These are phyloP conservation scores for Nycticebus coucang DNA, from an alignment of 2,113 vertebrate genomes.

Conservation along the genomic window DNA sequence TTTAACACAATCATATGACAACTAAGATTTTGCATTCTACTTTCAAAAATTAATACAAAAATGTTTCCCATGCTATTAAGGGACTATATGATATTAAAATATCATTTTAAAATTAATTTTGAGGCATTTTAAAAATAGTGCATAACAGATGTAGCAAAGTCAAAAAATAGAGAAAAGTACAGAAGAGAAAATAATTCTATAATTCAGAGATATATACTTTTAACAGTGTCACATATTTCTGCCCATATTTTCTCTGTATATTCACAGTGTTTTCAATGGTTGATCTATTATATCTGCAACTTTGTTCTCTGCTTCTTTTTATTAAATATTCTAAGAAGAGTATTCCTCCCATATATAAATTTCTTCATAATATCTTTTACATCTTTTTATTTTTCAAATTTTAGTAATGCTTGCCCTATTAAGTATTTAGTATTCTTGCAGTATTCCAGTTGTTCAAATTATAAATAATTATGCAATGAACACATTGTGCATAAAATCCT, in stretches of 20 bases:
- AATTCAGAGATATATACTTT: not conserved
- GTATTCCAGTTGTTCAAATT: not conserved
- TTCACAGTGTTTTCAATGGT: not conserved
- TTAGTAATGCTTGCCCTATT: not conserved
- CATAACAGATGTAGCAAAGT: not conserved
- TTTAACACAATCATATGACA: not conserved
- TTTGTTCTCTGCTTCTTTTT: not conserved
- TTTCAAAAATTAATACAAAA: not conserved
- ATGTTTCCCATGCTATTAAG: not conserved
- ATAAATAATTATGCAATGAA: not conserved
- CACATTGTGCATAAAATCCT: not conserved
- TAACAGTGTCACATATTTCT: not conserved
- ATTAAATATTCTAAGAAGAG: not conserved
- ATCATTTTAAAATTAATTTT: not conserved
- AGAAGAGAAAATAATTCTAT: not conserved
- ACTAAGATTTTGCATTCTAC: not conserved
- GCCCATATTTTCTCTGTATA: not conserved
- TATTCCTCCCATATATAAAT: not conserved
- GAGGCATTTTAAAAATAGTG: not conserved
- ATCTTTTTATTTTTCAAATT: constrained; percentile 25
- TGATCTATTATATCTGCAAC: not conserved
- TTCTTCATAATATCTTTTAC: not conserved
- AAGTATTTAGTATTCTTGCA: not conserved
- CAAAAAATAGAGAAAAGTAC: not conserved
- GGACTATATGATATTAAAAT: not conserved